Evolutionary conservation across 2,888 invertebrate genomes (phyloP), one percentile per base, ranked within the genome.

Genomic region (Diadegma fenestrale): DNA sequence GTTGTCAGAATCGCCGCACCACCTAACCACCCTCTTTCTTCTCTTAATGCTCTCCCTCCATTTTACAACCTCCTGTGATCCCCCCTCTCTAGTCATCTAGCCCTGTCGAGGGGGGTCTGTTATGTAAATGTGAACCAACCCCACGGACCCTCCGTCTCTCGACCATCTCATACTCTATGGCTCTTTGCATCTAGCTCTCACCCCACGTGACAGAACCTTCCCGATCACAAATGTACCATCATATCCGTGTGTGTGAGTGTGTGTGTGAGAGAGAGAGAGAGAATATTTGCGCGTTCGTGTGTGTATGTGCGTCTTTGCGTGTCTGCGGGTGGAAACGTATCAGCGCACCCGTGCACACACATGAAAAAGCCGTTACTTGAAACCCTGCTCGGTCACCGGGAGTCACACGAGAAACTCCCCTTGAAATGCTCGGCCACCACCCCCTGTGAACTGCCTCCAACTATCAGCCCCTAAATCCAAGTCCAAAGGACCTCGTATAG

Each of bases 401-500:
- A 78, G 72, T 64, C 80, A 64, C 61, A 85, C 80, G 82, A 86
- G 85, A 86, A 83, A 86, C 85, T 86, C 87, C 89, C 89, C 90
- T 90, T 89, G 87, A 87, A 89, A 89, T 88, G 88, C 86, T 64
- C 78, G 86, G 87, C 87, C 86, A 84, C 89, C 88, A 90, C 91
- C 93, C 92, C 92, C 92, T 92, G 91, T 92, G 91, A 93, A 93
- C 93, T 92, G 89, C 91, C 91, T 86, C 90, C 90, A 92, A 92
- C 93, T 92, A 93, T 91, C 92, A 92, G 91, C 93, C 92, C 92
- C 93, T 93, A 93, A 93, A 93, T 93, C 93, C 93, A 93, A 93
- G 93, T 93, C 93, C 91, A 90, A 89, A 92, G 89, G 90, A 90
- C 88, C 88, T 73, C 87, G 93, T 93, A 93, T 93, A 93, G 91